Conservation (phyloP, 2,113 vertebrate species). For the Gavia stellata region DNA sequence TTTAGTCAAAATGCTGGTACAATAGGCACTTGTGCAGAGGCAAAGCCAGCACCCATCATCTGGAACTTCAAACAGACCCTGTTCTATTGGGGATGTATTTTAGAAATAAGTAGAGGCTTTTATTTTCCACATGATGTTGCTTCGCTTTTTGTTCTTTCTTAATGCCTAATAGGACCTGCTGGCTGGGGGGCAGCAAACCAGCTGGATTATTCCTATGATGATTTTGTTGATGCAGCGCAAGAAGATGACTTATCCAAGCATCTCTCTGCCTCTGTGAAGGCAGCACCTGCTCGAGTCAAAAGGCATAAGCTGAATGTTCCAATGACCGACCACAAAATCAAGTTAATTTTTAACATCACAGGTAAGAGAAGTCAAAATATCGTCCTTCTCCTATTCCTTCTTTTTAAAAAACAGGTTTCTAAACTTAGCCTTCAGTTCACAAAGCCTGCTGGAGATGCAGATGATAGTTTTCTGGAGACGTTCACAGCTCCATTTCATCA, state of each 20-base stretch:
- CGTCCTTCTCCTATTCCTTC: background rate
- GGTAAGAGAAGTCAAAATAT: constrained; percentile 71
- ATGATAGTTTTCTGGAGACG: background rate
- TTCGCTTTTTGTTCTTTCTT: background rate
- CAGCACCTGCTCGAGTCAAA: constrained; percentile 72
- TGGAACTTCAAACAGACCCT: background rate
- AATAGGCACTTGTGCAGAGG: background rate
- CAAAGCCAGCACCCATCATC: background rate
- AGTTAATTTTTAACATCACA: constrained; percentile 96
- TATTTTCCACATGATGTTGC: background rate
- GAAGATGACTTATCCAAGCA: constrained; percentile 64
- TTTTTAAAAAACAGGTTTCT: background rate
- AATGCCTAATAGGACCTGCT: constrained; percentile 79
- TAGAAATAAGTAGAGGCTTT: background rate
- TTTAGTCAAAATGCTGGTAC: background rate
- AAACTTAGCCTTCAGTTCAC: background rate
- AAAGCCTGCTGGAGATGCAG: background rate
- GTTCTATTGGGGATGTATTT: background rate
- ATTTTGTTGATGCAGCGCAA: constrained; percentile 76
- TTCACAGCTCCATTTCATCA: background rate
- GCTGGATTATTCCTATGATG: constrained; percentile 91
- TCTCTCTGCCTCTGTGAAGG: constrained; percentile 19
- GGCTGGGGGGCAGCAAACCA: constrained; percentile 84
- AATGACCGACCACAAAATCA: constrained; percentile 91
- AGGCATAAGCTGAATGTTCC: constrained; percentile 77